Evolutionary conservation across 2,113 vertebrate species (phyloP).

Genomic region (Gambusia affinis): DNA sequence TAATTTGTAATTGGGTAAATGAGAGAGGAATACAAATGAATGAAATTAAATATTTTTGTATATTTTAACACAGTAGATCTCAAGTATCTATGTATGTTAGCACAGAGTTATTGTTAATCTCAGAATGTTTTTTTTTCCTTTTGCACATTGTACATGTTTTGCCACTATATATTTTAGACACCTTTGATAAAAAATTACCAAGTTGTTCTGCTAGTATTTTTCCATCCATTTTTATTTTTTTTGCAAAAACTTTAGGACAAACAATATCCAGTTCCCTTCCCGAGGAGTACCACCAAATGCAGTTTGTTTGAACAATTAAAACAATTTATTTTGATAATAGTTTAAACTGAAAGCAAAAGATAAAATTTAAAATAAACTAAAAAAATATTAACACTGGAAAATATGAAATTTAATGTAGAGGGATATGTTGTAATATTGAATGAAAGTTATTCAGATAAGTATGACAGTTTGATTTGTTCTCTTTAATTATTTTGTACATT

Average conservation of each 20-base stretch:
- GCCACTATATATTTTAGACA: conserved; percentile 16
- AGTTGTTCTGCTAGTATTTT: too few relatives aligned
- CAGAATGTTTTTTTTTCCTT: conserved; percentile 5
- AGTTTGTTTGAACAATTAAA: too few relatives aligned
- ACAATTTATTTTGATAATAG: background rate
- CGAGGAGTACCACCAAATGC: too few relatives aligned
- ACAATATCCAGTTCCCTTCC: too few relatives aligned
- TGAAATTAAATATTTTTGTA: background rate
- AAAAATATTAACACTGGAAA: conserved; percentile 56
- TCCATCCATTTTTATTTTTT: too few relatives aligned
- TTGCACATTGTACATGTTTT: conserved; percentile 59
- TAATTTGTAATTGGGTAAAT: background rate
- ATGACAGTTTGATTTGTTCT: conserved; percentile 35
- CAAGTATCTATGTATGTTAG: too few relatives aligned
- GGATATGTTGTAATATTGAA: conserved; percentile 33
- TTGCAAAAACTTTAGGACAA: too few relatives aligned
- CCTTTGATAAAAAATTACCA: background rate
- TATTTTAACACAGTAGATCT: background rate
- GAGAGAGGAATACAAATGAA: background rate
- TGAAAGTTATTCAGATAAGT: conserved; percentile 30
- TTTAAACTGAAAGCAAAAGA: conserved; percentile 8
- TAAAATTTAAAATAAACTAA: background rate
- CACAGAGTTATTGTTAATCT: background rate
- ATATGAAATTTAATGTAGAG: conserved; percentile 7
- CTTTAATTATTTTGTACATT: conserved; percentile 43